Conservation (phyloP, 2,113 vertebrate species). For the Apteryx owenii region DNA sequence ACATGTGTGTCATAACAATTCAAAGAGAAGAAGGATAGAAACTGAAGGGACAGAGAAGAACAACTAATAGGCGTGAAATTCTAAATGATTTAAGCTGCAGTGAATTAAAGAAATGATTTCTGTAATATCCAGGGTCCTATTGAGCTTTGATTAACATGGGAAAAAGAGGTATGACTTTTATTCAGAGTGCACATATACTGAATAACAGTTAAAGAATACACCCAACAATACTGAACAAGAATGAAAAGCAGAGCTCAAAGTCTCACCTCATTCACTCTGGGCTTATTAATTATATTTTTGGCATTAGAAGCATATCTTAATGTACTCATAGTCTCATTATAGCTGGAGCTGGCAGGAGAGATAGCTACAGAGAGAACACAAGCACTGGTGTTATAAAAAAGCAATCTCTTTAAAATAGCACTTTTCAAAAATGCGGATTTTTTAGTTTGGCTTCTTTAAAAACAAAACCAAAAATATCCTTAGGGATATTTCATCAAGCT, state of each 20-base stretch:
- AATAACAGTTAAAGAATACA: background rate
- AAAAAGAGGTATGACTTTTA: background rate
- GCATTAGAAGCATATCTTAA: constrained; percentile 95
- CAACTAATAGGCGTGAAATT: background rate
- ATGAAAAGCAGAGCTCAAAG: background rate
- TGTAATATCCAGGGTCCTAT: background rate
- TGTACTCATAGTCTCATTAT: constrained; percentile 95
- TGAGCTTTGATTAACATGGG: background rate
- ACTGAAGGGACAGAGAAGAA: background rate
- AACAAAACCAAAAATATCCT: background rate
- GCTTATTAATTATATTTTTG: constrained; percentile 96
- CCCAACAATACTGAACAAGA: background rate
- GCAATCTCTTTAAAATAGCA: background rate
- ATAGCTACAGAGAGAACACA: constrained; percentile 81
- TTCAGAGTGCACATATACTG: background rate
- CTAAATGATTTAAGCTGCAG: background rate
- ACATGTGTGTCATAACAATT: background rate
- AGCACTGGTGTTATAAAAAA: background rate
- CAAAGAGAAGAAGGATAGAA: background rate
- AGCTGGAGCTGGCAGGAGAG: constrained; percentile 92
- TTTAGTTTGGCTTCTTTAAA: background rate
- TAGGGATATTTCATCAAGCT: background rate
- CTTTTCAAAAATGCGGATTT: background rate
- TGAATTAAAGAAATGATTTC: background rate
- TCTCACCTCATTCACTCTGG: constrained; percentile 94